Conservation (phyloP, 2,888 invertebrate species). For the Oxytorus armatus region DNA sequence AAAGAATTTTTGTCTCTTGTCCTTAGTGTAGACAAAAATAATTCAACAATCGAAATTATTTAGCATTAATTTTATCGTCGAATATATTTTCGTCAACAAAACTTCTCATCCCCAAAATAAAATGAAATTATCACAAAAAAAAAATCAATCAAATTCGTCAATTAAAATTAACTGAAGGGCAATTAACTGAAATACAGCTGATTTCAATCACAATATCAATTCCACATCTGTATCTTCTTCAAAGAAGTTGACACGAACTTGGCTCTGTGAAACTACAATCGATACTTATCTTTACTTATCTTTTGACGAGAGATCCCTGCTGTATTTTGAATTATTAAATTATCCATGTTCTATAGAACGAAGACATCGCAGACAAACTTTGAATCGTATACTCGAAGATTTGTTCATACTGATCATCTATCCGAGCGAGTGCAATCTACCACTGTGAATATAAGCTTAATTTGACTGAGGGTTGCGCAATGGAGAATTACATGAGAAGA, state of each 20-base stretch:
- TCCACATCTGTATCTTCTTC: neutral
- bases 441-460: constrained; percentile 45
- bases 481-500: constrained; percentile 36
- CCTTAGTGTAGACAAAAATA: no score
- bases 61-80: no score
- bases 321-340: constrained; percentile 42
- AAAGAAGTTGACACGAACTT: neutral
- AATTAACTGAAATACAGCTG: constrained; percentile 1
- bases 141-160: no score
- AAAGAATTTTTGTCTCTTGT: no score
- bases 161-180: no score
- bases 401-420: constrained; percentile 15
- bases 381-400: neutral
- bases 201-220: neutral
- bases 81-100: no score
- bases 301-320: neutral
- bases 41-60: no score
- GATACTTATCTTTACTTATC: no score
- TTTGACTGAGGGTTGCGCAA: constrained; percentile 30
- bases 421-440: constrained; percentile 17
- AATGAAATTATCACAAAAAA: neutral
- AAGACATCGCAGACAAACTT: constrained; percentile 27
- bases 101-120: no score
- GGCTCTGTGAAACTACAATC: constrained; percentile 1
- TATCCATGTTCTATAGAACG: constrained; percentile 40